Base-by-base conservation (phyloP, 2,113 vertebrate genomes). In the Lasiurus borealis region DNA sequence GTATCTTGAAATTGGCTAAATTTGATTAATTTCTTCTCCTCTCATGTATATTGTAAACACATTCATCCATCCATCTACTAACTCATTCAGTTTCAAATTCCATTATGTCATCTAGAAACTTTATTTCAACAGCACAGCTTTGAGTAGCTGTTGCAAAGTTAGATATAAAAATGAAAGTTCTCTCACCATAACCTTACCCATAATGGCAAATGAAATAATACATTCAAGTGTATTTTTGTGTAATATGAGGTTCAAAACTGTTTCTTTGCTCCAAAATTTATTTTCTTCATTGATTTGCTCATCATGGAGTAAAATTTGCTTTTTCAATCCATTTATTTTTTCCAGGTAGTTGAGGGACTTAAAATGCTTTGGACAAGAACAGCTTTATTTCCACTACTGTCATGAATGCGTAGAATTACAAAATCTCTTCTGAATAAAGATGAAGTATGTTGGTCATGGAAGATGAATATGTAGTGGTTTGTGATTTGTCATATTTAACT, bases 341-440 rank as follows among this genome's bases (percentile, higher is more conserved):
- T n/a, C 13, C 50, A 85, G 10, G 50, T 8, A 6, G 5, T 59
- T 62, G 13, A 94, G 23, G 95, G 25, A 69, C 10, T 64, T 23
- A 88, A 85, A 92, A 82, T 88, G 29, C 5, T 66, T 91, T 90
- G 19, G 11, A 75, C 72, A 76, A 73, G 23, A 59, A 68, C 75
- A 77, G 36, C 8, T 62, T 50, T 64, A 72, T 84, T 90, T 92
- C 13, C 6, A 29, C 23, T 25, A 46, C 27, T 85, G 34, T 69
- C n/a, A 76, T 81, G 40, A 75, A 64, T 78, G 8, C 44, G 2
- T 25, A 11, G 29, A 85, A 81, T 48, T 71, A 80, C 10, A 62
- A 76, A 71, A 59, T 44, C 8, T 66, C 85, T 90, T 71, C 52
- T 59, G 84, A 80, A 44, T 81, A 91, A 95, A 87, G 52, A 77